Evolutionary conservation across 2,888 invertebrate species (phyloP), one percentile per base, ranked within the genome.

Genomic region (Orchesella flavescens): DNA sequence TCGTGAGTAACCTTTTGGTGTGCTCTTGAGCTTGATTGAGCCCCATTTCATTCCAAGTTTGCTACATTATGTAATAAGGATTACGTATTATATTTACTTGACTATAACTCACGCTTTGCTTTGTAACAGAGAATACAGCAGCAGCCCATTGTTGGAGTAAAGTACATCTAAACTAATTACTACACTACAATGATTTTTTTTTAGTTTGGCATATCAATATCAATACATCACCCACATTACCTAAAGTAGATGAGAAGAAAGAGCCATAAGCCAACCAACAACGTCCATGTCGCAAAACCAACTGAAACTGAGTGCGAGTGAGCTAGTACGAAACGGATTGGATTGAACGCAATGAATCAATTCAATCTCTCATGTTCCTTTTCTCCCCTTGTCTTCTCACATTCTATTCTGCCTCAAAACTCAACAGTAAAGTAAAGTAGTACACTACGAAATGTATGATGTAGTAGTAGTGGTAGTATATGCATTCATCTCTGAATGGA

Each of bases 241-340:
- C 53, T 12, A 3, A 17, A 49, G n/a, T 23, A 15, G n/a, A 34
- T 10, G 24, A 21, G 13, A 71, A 24, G n/a, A 19, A 49, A 13
- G 76, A 66, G n/a, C 76, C 66, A 17, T 21, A 43, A 76, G 13
- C 19, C n/a, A 66, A n/a, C 75, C 76, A 76, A 68, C 68, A n/a
- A 55, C 44, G 19, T 76, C 55, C 66, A 57, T 76, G 76, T 76
- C 76, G 76, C 76, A 66, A 66, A 53, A 49, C 63, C 49, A 65
- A 75, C 74, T 72, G 72, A 71, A 21, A 49, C 68, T 13, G 17
- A 17, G 7, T 19, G 5, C 17, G 68, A 46, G 66, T 1, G 66
- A 66, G 66, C 34, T 7, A 34, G 34, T 34, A 34, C 34, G 3
- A 34, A 34, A 34, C 34, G 3, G 7, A 34, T 4, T 34, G 34